Base-by-base conservation (phyloP, 1,140 invertebrate genomes). In the Rhopalosiphum padi region DNA sequence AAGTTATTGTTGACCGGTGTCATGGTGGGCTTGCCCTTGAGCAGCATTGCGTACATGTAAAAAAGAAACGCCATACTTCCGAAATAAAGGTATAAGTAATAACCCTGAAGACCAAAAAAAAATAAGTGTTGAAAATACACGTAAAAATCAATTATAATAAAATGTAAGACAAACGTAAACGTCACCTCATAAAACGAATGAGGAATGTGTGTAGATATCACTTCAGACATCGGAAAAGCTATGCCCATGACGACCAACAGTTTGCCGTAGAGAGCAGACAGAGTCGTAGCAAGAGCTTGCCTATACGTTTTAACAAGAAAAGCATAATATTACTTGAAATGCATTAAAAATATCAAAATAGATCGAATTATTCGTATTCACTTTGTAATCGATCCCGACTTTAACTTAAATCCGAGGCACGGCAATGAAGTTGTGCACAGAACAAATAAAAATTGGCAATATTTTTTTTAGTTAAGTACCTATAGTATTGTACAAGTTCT, bases 191-290 rank as follows among this genome's bases (percentile, higher is more conserved):
- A 98, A 95, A 98, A 98, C 4, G 98, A 98, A 88, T 98, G 97
- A 94, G 98, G 98, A 95, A 98, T 98, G 95, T 98, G 98, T n/a
- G 97, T 98, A 41, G 98, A 98, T 94, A 98, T 98, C 92, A 98
- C 97, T 96, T 98, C 98, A 86, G 98, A 97, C 96, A 99, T 98
- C 87, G 98, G 98, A 96, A 99, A 98, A 18, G 98, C 98, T 94
- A 98, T 97, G 43, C 98, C 98, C 97, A 99, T 98, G 25, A 99
- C 98, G 46, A 99, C 98, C 90, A 99, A 95, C 7, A 99, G 96
- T 95, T 99, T 99, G n/a, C 98, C 98, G 95, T 99, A 99, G 8
- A 99, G 96, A 1, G 98, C 98, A 94, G 98, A 99, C 91, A 99
- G 96, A 35, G 98, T 97, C 37, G 97, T 97, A 93, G 98, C 97